phyloP scores from a whole-genome alignment of 2,797 vertebrate genomes.

The Sebastes itinus region DNA sequence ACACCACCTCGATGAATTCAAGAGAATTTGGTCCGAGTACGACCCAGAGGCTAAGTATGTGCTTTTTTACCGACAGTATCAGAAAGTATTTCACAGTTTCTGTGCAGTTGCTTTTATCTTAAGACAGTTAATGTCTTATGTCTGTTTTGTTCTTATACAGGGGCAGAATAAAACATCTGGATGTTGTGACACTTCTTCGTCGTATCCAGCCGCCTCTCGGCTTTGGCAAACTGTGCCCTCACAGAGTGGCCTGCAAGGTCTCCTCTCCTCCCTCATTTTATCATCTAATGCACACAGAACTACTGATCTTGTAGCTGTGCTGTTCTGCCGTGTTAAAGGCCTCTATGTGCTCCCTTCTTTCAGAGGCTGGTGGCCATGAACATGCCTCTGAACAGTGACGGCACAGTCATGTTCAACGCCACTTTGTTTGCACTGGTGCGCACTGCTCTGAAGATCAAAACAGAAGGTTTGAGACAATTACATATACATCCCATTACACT shows the following conservation, averaged over 20 bases:
- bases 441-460: slow-evolving; percentile 99
- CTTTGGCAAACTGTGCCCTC: slow-evolving; percentile 97
- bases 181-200: slow-evolving; percentile 94
- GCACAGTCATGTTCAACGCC: slow-evolving; percentile 98
- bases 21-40: slow-evolving; percentile 99
- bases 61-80: neutral
- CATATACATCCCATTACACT: neutral
- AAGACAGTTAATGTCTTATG: neutral
- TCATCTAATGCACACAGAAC: neutral
- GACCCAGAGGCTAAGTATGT: slow-evolving; percentile 99
- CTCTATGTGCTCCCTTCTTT: slow-evolving; percentile 42
- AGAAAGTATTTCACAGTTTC: neutral
- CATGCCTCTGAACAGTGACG: slow-evolving; percentile 97
- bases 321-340: neutral
- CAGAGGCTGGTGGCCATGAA: slow-evolving; percentile 99
- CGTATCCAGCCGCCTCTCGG: slow-evolving; percentile 97
- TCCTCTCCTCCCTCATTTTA: neutral
- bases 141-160: slow-evolving; percentile 69
- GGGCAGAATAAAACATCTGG: slow-evolving; percentile 98
- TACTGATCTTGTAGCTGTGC: neutral
- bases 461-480: slow-evolving; percentile 86
- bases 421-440: slow-evolving; percentile 98
- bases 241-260: slow-evolving; percentile 99
- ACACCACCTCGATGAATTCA: slow-evolving; percentile 98
- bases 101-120: neutral